Evolutionary conservation across 2,797 vertebrate species (phyloP).

Genomic region (Cuniculus paca): DNA sequence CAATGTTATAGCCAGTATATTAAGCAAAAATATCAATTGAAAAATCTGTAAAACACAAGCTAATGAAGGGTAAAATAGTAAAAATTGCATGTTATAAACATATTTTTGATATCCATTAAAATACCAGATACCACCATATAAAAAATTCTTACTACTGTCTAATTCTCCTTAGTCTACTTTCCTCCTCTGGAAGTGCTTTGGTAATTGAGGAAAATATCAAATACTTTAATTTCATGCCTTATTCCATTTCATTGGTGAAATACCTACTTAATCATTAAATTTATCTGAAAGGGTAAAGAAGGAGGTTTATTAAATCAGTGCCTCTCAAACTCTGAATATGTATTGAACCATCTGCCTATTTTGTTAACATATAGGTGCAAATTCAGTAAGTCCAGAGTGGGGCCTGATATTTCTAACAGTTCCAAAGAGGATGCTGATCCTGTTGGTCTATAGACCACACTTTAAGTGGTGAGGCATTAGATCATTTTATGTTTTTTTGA

Average conservation of each 20-base stretch:
- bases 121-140: conserved; percentile 12
- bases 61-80: conserved; percentile 58
- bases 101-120: conserved; percentile 40
- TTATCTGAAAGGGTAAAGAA: not conserved
- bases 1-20: not conserved
- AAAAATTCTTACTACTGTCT: conserved; percentile 33
- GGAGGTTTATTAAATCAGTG: conserved; percentile 2
- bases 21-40: conserved; percentile 45
- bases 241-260: conserved; percentile 63
- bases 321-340: conserved; percentile 44
- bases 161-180: conserved; percentile 1
- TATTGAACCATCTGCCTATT: conserved; percentile 7
- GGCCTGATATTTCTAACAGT: not conserved
- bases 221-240: conserved; percentile 19
- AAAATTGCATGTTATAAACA: conserved; percentile 47
- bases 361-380: conserved; percentile 32
- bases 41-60: conserved; percentile 63
- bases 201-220: conserved; percentile 25
- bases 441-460: not conserved
- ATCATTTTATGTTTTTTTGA: conserved; percentile 25
- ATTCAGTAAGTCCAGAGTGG: not conserved
- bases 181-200: not conserved
- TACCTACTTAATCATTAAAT: conserved; percentile 34
- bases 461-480: not conserved
- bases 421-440: not conserved